Base-by-base conservation (phyloP, 2,113 vertebrate genomes). In the Bubo scandiacus region DNA sequence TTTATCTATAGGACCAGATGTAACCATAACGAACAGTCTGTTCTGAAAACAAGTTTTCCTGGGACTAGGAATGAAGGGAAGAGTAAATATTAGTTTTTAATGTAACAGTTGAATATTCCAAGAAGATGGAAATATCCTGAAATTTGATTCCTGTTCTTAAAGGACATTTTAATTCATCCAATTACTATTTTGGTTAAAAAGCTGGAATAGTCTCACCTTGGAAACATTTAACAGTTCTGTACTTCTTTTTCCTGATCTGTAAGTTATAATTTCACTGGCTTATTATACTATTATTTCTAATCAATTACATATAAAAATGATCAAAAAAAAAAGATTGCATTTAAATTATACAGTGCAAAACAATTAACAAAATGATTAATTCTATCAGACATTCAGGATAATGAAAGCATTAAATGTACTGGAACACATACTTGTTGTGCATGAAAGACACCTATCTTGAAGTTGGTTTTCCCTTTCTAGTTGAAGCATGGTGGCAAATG, bases 11-110 rank as follows among this genome's bases (percentile, higher is more conserved):
- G 68, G 36, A 89, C 40, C 40, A 42, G 12, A 42, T 81, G 27
- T 58, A 74, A 62, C 27, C 3, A 30, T 13, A 6, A 27, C 0
- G 0, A 43, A 36, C 3, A 4, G 15, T 40, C 7, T 84, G 2
- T 59, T 78, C 45, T 42, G n/a, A 66, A 62, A 38, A 45, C 4
- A 73, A 25, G 15, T 29, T 63, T 94, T 51, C 12, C 51, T 42
- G 45, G 45, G 38, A 86, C 27, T 73, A 59, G 27, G 29, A 62
- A 63, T 22, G 6, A 61, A 15, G 2, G 20, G 10, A 65, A 63
- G 58, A 67, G 11, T 40, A 67, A 70, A 73, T 81, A 78, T 8
- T 54, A 43, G 11, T 43, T 62, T 86, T 81, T 58, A 75, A 27
- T 45, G 36, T 65, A 34, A 45, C 32, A 7, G 11, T 11, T 71